phyloP scores from a whole-genome alignment of 2,888 invertebrate species.

The Tanytarsus gracilentus region DNA sequence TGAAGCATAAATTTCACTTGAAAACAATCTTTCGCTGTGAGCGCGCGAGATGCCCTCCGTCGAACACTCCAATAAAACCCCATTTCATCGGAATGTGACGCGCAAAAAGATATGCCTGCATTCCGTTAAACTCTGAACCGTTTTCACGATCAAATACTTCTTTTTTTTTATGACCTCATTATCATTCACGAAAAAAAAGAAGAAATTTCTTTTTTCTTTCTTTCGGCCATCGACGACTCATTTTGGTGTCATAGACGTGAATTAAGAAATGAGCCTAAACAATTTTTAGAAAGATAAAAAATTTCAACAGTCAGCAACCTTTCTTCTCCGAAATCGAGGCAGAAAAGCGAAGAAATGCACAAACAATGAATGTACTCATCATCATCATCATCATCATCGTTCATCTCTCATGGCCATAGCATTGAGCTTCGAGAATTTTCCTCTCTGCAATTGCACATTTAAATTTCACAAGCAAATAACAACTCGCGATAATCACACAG shows the following conservation, averaged over 20 bases:
- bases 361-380: too few species aligned
- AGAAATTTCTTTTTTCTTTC: constrained; percentile 3
- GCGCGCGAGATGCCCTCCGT: neutral
- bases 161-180: constrained; percentile 17
- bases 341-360: too few species aligned
- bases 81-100: neutral
- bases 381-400: neutral
- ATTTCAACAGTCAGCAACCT: too few species aligned
- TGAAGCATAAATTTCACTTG: neutral
- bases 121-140: constrained; percentile 20
- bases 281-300: too few species aligned
- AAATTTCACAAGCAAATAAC: constrained; percentile 15
- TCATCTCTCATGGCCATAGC: neutral
- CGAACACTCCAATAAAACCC: neutral
- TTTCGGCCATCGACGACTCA: constrained; percentile 1
- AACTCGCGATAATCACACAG: neutral
- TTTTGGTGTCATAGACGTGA: neutral
- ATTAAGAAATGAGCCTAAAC: neutral
- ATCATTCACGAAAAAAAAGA: constrained; percentile 23
- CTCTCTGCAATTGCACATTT: neutral
- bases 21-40: neutral
- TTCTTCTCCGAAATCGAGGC: too few species aligned
- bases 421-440: neutral
- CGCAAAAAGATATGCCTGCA: neutral
- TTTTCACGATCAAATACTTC: constrained; percentile 6